Evolutionary conservation across 2,888 invertebrate species (phyloP).

Genomic region (Brachynemurus nebulosus): DNA sequence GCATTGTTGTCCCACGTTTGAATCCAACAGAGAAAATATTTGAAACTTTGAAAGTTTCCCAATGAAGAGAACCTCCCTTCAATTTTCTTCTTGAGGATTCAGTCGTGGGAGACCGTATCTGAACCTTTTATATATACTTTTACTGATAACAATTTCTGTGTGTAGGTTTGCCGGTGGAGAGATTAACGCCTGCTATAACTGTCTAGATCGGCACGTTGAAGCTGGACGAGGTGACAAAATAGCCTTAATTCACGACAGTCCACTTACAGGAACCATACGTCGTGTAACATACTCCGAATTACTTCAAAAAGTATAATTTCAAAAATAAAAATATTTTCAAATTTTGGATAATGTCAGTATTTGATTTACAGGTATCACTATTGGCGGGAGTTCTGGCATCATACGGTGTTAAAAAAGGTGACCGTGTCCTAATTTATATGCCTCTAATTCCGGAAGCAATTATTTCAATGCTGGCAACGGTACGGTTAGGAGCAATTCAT

Average conservation of each 20-base stretch:
- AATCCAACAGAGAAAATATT: too few relatives aligned
- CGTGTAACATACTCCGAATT: conserved; percentile 72
- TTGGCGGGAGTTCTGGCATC: conserved; percentile 67
- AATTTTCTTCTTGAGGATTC: too few relatives aligned
- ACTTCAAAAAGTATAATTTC: conserved; percentile 49
- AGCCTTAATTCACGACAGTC: conserved; percentile 84
- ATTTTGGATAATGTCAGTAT: background rate
- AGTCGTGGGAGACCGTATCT: too few relatives aligned
- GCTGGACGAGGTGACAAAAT: conserved; percentile 62
- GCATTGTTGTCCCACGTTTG: too few relatives aligned
- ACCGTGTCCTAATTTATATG: conserved; percentile 86
- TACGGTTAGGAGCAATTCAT: conserved; percentile 80
- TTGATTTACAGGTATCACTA: conserved; percentile 43
- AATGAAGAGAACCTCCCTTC: too few relatives aligned
- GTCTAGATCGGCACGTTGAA: conserved; percentile 77
- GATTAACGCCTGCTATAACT: conserved; percentile 86
- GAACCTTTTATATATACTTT: too few relatives aligned
- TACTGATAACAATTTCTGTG: too few relatives aligned
- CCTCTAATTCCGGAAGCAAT: conserved; percentile 85
- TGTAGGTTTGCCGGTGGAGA: conserved; percentile 87
- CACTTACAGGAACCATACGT: conserved; percentile 61
- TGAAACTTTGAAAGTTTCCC: too few relatives aligned
- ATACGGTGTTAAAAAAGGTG: conserved; percentile 68
- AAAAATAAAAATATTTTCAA: background rate
- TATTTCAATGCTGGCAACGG: conserved; percentile 77